Evolutionary conservation across 1,140 invertebrate genomes (phyloP).

Genomic region (Idris sp.): DNA sequence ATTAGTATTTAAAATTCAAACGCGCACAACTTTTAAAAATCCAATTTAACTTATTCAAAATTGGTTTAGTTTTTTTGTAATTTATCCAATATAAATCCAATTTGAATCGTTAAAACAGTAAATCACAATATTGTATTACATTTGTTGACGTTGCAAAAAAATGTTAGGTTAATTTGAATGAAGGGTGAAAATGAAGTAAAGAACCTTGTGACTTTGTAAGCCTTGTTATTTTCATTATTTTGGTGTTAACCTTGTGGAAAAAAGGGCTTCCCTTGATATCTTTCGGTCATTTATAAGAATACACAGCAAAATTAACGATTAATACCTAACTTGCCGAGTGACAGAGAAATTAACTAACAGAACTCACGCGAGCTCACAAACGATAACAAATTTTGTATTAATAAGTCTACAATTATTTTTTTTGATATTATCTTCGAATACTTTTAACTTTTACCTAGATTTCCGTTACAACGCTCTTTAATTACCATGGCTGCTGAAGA

Average conservation of each 20-base stretch:
- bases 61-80: too few species aligned
- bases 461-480: conserved; percentile 3
- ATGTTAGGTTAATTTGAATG: conserved; percentile 7
- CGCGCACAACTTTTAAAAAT: too few species aligned
- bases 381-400: conserved; percentile 38
- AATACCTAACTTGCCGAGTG: conserved; percentile 1
- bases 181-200: too few species aligned
- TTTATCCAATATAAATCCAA: too few species aligned
- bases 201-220: background rate
- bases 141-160: too few species aligned
- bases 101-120: too few species aligned
- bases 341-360: conserved; percentile 34
- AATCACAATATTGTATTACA: too few species aligned
- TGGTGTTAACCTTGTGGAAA: conserved; percentile 10
- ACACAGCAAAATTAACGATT: conserved; percentile 21
- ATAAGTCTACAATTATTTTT: conserved; percentile 27
- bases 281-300: conserved; percentile 37
- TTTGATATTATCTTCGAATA: conserved; percentile 7
- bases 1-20: too few species aligned
- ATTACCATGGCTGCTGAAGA: conserved; percentile 58
- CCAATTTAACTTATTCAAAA: too few species aligned
- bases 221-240: conserved; percentile 12
- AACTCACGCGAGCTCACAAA: conserved; percentile 31
- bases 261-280: too few species aligned
- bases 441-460: too few species aligned